phyloP scores from a whole-genome alignment of 2,113 vertebrate species.

The Mustela nigripes region DNA sequence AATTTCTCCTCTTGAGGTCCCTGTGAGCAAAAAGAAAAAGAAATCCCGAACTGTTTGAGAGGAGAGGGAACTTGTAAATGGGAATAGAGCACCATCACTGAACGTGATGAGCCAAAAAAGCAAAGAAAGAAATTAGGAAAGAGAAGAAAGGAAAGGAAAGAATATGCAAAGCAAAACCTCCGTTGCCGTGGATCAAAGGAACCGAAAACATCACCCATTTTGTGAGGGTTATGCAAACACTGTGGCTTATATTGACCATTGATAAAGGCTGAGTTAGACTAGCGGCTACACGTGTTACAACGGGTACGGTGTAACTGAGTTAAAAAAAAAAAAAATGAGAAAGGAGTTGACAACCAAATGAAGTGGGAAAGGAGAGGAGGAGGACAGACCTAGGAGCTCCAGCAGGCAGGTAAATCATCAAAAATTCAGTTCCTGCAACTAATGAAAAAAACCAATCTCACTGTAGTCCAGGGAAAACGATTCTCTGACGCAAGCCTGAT shows the following conservation, averaged over 20 bases:
- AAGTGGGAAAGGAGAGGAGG: not conserved
- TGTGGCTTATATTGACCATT: not conserved
- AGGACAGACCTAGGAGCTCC: not conserved
- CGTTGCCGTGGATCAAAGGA: conserved; percentile 19
- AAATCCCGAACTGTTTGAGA: not conserved
- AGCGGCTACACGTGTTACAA: not conserved
- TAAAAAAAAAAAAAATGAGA: not conserved
- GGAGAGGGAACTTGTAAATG: not conserved
- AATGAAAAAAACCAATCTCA: conserved; percentile 52
- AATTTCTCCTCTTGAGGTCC: conserved; percentile 1
- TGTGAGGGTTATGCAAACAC: conserved; percentile 27
- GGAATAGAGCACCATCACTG: not conserved
- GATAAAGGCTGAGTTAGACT: conserved; percentile 21
- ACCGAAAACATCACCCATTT: conserved; percentile 55
- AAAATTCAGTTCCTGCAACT: conserved; percentile 56
- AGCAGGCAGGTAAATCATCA: conserved; percentile 56
- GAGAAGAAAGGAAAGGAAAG: not conserved
- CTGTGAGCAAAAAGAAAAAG: conserved; percentile 51
- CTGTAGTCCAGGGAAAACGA: conserved; percentile 3
- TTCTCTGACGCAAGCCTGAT: conserved; percentile 47
- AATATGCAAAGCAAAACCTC: conserved; percentile 24
- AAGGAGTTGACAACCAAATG: not conserved
- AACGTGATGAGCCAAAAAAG: not conserved
- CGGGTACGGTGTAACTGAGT: not conserved
- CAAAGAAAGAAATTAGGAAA: not conserved